Evolutionary conservation across 1,140 invertebrate genomes (phyloP).

Genomic region (Ericerus pela): DNA sequence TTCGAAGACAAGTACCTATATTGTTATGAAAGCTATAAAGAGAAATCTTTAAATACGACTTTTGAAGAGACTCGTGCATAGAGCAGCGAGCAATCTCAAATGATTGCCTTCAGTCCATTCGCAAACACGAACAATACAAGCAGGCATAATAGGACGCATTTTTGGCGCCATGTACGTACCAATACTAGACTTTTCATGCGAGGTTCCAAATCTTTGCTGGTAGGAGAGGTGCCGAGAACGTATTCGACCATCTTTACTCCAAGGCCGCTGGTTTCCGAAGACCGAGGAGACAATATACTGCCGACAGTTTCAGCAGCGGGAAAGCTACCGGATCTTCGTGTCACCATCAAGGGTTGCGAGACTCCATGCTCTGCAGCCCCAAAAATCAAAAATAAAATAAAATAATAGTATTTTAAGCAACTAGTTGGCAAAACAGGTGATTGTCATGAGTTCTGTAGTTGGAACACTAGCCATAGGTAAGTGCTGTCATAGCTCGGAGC

Average conservation of each 20-base stretch:
- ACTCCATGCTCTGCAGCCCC: conserved; percentile 52
- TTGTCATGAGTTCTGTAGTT: too few relatives aligned
- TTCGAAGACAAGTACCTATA: too few relatives aligned
- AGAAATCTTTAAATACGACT: background rate
- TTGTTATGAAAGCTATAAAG: background rate
- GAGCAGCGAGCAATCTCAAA: too few relatives aligned
- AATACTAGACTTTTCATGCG: conserved; percentile 56
- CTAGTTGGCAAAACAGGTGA: too few relatives aligned
- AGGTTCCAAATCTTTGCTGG: conserved; percentile 56
- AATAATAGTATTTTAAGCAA: background rate
- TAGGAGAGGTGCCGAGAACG: conserved; percentile 80
- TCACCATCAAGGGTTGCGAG: conserved; percentile 53
- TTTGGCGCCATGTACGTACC: conserved; percentile 34
- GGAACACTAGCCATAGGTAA: too few relatives aligned
- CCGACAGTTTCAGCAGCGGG: conserved; percentile 36
- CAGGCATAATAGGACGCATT: background rate
- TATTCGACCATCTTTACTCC: conserved; percentile 98
- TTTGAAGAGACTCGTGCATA: too few relatives aligned
- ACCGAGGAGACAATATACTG: conserved; percentile 50
- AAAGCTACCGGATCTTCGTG: conserved; percentile 42
- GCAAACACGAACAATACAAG: too few relatives aligned
- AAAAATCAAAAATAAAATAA: conserved; percentile 16
- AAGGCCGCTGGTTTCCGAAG: conserved; percentile 59
- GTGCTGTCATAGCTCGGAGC: too few relatives aligned
- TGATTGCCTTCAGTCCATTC: too few relatives aligned